Conservation (phyloP, 1,140 invertebrate species). For the Polyergus mexicanus region DNA sequence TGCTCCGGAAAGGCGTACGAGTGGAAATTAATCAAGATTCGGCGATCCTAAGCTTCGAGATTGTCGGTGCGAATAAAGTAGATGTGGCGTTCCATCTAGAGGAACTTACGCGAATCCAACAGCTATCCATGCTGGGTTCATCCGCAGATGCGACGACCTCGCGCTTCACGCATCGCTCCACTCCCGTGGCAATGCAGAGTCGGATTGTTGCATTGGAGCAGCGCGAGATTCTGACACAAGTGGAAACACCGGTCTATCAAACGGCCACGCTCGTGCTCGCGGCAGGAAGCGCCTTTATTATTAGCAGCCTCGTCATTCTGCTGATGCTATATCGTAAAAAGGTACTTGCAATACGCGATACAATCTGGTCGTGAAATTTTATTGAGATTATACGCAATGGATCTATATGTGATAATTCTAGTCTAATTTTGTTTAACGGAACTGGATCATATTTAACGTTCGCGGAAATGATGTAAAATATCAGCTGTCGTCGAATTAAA, state of each 20-base stretch:
- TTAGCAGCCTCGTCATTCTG: slow-evolving; percentile 90
- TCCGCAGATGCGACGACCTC: slow-evolving; percentile 90
- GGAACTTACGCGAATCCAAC: slow-evolving; percentile 87
- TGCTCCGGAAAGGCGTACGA: slow-evolving; percentile 87
- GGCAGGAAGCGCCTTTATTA: slow-evolving; percentile 90
- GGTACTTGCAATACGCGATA: slow-evolving; percentile 73
- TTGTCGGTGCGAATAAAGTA: slow-evolving; percentile 89
- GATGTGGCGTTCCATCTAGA: slow-evolving; percentile 90
- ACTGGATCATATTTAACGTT: background rate
- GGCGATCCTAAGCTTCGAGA: slow-evolving; percentile 88
- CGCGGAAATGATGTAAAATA: background rate
- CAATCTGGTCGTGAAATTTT: background rate
- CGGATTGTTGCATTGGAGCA: slow-evolving; percentile 88
- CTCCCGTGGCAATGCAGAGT: slow-evolving; percentile 82
- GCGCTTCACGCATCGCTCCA: slow-evolving; percentile 88
- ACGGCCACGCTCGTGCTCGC: slow-evolving; percentile 90
- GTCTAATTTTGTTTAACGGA: background rate
- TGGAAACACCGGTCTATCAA: slow-evolving; percentile 90
- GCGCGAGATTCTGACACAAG: slow-evolving; percentile 89
- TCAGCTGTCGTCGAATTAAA: background rate
- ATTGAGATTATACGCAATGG: background rate
- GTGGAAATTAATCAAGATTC: slow-evolving; percentile 87
- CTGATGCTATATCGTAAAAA: slow-evolving; percentile 90
- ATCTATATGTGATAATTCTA: background rate
- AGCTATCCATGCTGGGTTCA: slow-evolving; percentile 85